These are phyloP conservation scores for Nanger granti DNA, from an alignment of 2,113 vertebrate species.

Conservation along the genomic window DNA sequence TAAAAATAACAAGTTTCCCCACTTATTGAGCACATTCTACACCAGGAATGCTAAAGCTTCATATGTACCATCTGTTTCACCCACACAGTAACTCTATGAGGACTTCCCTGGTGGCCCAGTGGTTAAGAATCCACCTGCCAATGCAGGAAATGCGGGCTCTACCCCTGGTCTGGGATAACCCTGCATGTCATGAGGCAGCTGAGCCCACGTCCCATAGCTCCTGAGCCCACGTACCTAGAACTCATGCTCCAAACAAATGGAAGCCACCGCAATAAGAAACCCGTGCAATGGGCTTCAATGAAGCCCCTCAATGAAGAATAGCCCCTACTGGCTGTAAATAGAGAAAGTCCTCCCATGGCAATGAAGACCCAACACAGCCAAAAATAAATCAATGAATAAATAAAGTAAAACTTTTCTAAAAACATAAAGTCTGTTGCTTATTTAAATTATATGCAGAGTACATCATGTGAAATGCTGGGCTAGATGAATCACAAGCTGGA, in stretches of 20 bases:
- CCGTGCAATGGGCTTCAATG: accelerated
- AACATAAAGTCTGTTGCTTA: background rate
- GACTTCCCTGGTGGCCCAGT: background rate
- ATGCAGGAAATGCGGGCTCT: background rate
- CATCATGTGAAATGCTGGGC: background rate
- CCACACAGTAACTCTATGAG: background rate
- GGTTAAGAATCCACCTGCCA: background rate
- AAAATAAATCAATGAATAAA: background rate
- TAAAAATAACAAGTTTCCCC: background rate
- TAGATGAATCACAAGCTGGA: background rate
- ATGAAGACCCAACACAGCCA: background rate
- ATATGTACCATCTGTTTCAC: background rate
- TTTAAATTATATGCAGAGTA: background rate
- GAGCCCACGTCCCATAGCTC: background rate
- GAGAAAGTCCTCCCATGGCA: background rate
- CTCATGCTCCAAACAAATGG: background rate
- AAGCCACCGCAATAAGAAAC: background rate
- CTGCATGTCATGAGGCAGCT: background rate
- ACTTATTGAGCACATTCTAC: background rate
- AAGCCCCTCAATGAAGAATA: background rate
- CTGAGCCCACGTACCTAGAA: background rate
- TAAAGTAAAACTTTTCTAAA: background rate
- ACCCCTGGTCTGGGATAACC: background rate
- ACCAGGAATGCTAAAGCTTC: background rate
- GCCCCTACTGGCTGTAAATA: background rate